A percentile compares a stretch with the other conserved stretches of the same genome.
phyloP scores from a whole-genome alignment of 2,113 vertebrate species.

The Onychostoma macrolepis region DNA sequence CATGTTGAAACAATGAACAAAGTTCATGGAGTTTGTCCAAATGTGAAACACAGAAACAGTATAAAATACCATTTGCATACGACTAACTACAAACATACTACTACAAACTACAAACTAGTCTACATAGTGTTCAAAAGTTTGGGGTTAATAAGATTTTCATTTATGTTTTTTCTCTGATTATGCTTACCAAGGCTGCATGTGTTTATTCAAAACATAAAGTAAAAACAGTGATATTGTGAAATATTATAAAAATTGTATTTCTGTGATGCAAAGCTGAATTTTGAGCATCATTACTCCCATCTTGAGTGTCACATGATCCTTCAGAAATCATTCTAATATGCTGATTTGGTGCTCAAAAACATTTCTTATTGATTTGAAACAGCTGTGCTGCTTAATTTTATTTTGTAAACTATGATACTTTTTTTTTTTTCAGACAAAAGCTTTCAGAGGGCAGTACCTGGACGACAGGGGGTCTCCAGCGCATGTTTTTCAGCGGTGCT shows the following conservation, averaged over 20 bases:
- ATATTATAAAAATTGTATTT: neutral
- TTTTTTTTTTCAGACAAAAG: neutral
- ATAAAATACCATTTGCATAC: neutral
- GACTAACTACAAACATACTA: neutral
- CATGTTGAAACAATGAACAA: constrained; percentile 1
- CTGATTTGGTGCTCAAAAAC: neutral
- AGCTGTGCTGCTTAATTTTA: neutral
- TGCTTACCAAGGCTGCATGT: neutral
- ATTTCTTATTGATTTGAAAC: no score
- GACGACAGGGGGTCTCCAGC: constrained; percentile 84
- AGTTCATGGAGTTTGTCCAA: constrained; percentile 5
- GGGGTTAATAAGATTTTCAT: neutral
- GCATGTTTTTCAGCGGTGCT: constrained; percentile 89
- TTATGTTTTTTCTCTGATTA: neutral
- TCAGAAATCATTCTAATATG: neutral
- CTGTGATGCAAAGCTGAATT: neutral
- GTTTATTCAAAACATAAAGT: neutral
- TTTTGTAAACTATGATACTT: no score
- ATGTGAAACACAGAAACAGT: constrained; percentile 10
- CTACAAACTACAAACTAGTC: no score
- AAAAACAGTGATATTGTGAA: neutral
- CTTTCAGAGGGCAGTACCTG: neutral
- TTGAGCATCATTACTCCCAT: neutral
- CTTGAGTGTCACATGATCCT: neutral
- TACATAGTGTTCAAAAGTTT: neutral